These are phyloP conservation scores for Alouatta caraya DNA, from an alignment of 2,797 vertebrate genomes.

Conservation along the genomic window DNA sequence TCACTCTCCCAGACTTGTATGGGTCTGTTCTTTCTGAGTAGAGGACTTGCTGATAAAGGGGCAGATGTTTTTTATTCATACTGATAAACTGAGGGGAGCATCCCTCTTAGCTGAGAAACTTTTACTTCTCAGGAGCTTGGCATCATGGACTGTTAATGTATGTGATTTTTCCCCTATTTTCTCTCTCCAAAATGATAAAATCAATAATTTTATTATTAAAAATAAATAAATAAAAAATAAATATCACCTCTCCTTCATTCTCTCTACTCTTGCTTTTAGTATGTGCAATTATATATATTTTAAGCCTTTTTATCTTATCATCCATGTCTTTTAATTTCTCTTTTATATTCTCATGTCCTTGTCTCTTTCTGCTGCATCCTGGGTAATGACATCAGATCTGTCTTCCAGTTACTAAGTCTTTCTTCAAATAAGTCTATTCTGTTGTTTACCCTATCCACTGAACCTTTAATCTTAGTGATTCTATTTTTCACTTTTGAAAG, in stretches of 20 bases:
- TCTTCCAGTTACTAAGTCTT: neutral
- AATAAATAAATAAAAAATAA: too few species aligned
- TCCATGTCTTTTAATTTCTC: neutral
- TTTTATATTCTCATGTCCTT: neutral
- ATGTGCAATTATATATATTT: neutral
- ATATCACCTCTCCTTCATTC: neutral
- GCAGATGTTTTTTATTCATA: constrained; percentile 50
- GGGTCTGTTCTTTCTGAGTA: constrained; percentile 32
- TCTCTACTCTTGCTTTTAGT: neutral
- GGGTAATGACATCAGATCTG: neutral
- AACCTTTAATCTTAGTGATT: neutral
- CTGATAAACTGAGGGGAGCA: neutral
- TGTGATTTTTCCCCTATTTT: constrained; percentile 46
- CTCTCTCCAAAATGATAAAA: constrained; percentile 53
- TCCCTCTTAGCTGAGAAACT: constrained; percentile 3
- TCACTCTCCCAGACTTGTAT: neutral
- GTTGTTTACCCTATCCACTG: neutral
- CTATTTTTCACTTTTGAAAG: constrained; percentile 20
- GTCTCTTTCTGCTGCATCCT: neutral
- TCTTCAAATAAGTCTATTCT: neutral
- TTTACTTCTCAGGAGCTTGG: constrained; percentile 18
- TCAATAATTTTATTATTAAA: constrained; percentile 28
- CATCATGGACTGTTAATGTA: constrained; percentile 53
- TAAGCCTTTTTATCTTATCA: neutral
- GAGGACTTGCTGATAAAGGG: constrained; percentile 13